These are phyloP conservation scores for Gallinago stenura DNA, from an alignment of 2,797 vertebrate genomes.

Conservation along the genomic window DNA sequence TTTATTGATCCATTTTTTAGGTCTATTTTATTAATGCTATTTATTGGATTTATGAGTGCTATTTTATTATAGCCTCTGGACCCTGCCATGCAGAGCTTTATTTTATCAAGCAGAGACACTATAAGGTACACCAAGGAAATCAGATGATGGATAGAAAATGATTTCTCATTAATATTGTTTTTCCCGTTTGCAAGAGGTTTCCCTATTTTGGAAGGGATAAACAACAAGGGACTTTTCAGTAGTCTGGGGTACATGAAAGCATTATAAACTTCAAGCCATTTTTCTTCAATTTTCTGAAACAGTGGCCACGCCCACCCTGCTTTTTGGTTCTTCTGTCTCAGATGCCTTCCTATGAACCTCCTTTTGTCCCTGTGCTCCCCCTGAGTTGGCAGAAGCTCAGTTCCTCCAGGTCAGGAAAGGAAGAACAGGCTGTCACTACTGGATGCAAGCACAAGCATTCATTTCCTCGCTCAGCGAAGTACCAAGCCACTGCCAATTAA, in stretches of 20 bases:
- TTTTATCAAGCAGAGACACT: slow-evolving; percentile 18
- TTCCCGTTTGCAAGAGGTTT: background rate
- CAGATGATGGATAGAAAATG: background rate
- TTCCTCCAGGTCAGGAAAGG: background rate
- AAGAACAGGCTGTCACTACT: slow-evolving; percentile 54
- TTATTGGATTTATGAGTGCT: background rate
- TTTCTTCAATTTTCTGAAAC: background rate
- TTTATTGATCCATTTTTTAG: background rate
- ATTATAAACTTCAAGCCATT: background rate
- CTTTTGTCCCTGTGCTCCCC: background rate
- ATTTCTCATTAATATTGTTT: background rate
- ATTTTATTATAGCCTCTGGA: background rate
- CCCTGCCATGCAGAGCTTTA: background rate
- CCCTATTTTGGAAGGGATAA: background rate
- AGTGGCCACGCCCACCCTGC: fast-evolving
- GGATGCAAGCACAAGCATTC: background rate
- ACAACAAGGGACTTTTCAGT: background rate
- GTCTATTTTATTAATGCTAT: background rate
- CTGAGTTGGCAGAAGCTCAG: slow-evolving; percentile 37
- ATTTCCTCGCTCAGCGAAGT: slow-evolving; percentile 20
- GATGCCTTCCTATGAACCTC: background rate
- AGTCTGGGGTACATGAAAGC: background rate
- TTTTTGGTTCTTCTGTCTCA: background rate
- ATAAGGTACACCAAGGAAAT: background rate
- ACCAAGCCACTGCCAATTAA: background rate